Conservation (phyloP, 92 coral and sea anemone genomes). For the Virgularia gustaviana region DNA sequence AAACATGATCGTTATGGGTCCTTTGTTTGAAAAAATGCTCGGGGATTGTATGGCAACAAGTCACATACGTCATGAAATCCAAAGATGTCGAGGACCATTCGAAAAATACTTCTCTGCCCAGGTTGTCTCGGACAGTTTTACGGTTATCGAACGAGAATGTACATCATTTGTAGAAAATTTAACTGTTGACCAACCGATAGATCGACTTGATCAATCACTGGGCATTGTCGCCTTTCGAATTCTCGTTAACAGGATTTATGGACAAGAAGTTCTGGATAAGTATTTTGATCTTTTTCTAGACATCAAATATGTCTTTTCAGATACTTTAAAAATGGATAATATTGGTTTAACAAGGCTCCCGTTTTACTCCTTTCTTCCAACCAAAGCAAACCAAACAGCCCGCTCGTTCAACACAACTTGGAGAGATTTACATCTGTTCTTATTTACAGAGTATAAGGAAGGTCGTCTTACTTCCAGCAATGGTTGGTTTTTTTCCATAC, state of each 20-base stretch:
- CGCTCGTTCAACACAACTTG: constrained; percentile 63
- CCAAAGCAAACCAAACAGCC: constrained; percentile 56
- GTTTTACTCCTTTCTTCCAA: constrained; percentile 67
- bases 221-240: constrained; percentile 68
- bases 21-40: constrained; percentile 59
- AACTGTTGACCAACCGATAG: constrained; percentile 59
- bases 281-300: constrained; percentile 56
- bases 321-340: constrained; percentile 53
- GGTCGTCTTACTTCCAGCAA: constrained; percentile 62
- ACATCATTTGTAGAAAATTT: constrained; percentile 51
- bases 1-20: constrained; percentile 69
- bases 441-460: constrained; percentile 74
- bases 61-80: constrained; percentile 74
- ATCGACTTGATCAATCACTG: constrained; percentile 57
- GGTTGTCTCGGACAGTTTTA: constrained; percentile 49
- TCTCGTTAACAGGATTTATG: constrained; percentile 66
- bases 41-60: constrained; percentile 86
- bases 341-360: constrained; percentile 68
- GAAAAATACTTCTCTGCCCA: constrained; percentile 75
- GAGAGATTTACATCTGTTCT: constrained; percentile 60
- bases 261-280: constrained; percentile 67
- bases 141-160: constrained; percentile 70
- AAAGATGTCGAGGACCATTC: constrained; percentile 89
- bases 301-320: constrained; percentile 57
- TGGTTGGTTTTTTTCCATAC: constrained; percentile 69